Evolutionary conservation across 2,888 invertebrate species (phyloP).

Genomic region (Gastracanthus pulcherrimus): DNA sequence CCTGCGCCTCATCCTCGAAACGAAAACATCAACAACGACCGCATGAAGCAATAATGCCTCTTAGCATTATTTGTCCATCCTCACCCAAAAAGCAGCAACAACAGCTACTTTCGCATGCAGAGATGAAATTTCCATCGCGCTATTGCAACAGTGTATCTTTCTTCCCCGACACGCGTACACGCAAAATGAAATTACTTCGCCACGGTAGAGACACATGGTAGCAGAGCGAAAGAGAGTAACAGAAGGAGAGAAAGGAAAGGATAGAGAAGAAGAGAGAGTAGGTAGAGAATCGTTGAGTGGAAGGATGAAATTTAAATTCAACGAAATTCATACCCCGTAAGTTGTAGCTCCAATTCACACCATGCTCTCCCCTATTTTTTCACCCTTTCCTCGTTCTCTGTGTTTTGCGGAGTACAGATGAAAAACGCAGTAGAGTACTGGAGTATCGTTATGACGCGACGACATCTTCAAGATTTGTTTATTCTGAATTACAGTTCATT

Average conservation of each 20-base stretch:
- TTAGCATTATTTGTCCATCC: background rate
- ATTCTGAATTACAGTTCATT: too few species aligned
- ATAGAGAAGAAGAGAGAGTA: background rate
- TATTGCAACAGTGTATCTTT: conserved; percentile 27
- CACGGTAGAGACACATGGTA: background rate
- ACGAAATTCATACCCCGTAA: conserved; percentile 64
- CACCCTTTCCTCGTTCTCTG: background rate
- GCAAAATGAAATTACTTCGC: conserved; percentile 48
- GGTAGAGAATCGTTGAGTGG: conserved; percentile 52
- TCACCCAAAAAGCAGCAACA: background rate
- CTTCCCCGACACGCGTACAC: conserved; percentile 23
- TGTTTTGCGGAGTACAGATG: too few species aligned
- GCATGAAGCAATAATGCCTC: background rate
- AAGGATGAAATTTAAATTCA: conserved; percentile 65
- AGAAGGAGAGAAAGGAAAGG: background rate
- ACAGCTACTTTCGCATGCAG: conserved; percentile 42
- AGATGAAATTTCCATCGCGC: conserved; percentile 48
- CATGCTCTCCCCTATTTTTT: conserved; percentile 12
- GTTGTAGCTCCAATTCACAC: conserved; percentile 63
- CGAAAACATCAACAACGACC: background rate
- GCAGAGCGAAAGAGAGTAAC: background rate
- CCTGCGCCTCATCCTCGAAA: too few species aligned
- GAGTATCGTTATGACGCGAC: too few species aligned
- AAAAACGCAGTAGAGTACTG: too few species aligned
- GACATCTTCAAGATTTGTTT: too few species aligned